phyloP scores from a whole-genome alignment of 2,797 vertebrate genomes.

The Halcyon smyrnensis region DNA sequence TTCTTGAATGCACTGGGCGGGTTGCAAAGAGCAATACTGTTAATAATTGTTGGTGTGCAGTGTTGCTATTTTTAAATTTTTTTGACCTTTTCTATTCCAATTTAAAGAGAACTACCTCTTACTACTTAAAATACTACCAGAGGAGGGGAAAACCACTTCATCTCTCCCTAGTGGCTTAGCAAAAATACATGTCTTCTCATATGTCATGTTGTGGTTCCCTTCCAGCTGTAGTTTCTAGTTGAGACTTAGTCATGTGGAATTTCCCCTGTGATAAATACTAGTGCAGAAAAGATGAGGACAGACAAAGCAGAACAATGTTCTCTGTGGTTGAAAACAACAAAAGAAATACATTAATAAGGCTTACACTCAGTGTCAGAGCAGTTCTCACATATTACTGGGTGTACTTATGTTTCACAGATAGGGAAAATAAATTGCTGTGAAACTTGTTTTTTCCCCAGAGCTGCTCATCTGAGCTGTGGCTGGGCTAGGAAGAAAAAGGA shows the following conservation, averaged over 20 bases:
- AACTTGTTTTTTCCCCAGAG: not conserved
- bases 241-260: constrained; percentile 7
- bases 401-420: not conserved
- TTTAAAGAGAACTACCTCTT: not conserved
- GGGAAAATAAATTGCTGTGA: not conserved
- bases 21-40: not conserved
- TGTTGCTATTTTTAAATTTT: not conserved
- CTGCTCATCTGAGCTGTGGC: not conserved
- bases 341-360: not conserved
- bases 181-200: not conserved
- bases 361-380: not conserved
- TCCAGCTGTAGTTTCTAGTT: not conserved
- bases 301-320: constrained; percentile 14
- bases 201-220: not conserved
- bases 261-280: constrained; percentile 22
- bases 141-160: not conserved
- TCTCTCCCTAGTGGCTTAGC: not conserved
- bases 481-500: not conserved
- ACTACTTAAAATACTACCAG: not conserved
- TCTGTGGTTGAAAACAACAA: constrained; percentile 3
- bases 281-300: not conserved
- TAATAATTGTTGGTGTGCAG: not conserved
- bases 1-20: not conserved
- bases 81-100: not conserved
- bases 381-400: not conserved